These are phyloP conservation scores for Strigops habroptila DNA, from an alignment of 2,113 vertebrate species.

Conservation along the genomic window DNA sequence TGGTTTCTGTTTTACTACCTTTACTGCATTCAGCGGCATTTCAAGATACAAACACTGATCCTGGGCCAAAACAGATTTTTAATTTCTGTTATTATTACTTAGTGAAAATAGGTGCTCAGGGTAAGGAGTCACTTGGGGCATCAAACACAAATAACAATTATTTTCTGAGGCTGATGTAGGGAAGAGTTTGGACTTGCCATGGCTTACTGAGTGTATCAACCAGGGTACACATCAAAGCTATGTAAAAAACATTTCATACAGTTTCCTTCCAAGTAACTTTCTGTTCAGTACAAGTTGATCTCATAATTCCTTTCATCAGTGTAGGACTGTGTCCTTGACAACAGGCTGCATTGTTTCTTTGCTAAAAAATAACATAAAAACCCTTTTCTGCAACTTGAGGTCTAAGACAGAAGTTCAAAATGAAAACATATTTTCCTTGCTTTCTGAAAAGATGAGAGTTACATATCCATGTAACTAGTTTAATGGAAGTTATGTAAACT, in stretches of 20 bases:
- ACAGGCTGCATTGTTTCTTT: neutral
- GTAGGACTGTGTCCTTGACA: neutral
- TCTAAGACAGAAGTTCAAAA: neutral
- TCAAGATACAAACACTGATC: neutral
- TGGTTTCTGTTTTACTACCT: neutral
- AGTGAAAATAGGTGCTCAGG: neutral
- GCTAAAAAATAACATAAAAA: constrained; percentile 11
- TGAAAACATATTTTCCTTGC: neutral
- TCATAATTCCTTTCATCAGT: constrained; percentile 27
- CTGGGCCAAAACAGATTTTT: neutral
- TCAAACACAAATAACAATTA: neutral
- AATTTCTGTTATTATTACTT: neutral
- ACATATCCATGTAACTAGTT: neutral
- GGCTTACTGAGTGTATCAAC: neutral
- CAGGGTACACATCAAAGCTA: neutral
- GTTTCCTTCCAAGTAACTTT: constrained; percentile 6
- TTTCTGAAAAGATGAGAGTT: neutral
- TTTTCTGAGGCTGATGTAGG: neutral
- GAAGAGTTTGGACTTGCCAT: neutral
- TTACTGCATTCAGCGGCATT: neutral
- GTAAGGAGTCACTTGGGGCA: neutral
- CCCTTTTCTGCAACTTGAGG: neutral
- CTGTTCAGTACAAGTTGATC: constrained; percentile 35
- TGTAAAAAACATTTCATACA: neutral
- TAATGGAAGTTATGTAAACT: neutral